These are phyloP conservation scores for Serrognathus titanus DNA, from an alignment of 2,888 invertebrate genomes.

Conservation along the genomic window DNA sequence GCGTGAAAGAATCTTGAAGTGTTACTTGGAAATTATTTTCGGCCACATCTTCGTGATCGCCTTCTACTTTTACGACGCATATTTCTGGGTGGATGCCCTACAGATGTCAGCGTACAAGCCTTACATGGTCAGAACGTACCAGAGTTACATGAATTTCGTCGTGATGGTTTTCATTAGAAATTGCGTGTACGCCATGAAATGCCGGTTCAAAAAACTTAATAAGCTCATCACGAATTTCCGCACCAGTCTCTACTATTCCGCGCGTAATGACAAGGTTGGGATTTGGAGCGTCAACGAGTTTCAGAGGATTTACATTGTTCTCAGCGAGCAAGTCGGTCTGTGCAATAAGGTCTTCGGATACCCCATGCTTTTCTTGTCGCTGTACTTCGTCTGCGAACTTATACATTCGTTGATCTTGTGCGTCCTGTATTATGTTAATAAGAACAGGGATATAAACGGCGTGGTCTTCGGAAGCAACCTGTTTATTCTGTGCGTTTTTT, in stretches of 20 bases:
- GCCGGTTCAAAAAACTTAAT: not conserved
- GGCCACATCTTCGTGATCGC: constrained; percentile 5
- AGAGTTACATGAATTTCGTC: constrained; percentile 2
- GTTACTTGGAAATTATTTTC: constrained; percentile 5
- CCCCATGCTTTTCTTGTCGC: not conserved
- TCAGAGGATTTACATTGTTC: not conserved
- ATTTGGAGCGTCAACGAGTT: not conserved
- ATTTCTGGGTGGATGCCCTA: not conserved
- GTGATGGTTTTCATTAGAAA: constrained; percentile 3
- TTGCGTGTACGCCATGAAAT: not conserved
- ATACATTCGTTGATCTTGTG: not conserved
- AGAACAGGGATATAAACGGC: not conserved
- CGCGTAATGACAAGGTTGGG: not conserved
- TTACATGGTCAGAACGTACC: not conserved
- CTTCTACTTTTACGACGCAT: constrained; percentile 1
- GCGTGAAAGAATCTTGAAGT: not conserved
- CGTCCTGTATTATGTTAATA: not conserved
- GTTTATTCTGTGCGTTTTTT: not conserved
- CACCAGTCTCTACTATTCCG: not conserved
- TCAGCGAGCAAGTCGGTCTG: not conserved
- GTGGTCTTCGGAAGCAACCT: not conserved
- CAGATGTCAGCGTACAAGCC: not conserved
- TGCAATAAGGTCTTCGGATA: not conserved
- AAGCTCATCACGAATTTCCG: not conserved
- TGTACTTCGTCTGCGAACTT: not conserved